Conservation (phyloP, 2,797 vertebrate genomes). For the Ctenosaura bakeri region DNA sequence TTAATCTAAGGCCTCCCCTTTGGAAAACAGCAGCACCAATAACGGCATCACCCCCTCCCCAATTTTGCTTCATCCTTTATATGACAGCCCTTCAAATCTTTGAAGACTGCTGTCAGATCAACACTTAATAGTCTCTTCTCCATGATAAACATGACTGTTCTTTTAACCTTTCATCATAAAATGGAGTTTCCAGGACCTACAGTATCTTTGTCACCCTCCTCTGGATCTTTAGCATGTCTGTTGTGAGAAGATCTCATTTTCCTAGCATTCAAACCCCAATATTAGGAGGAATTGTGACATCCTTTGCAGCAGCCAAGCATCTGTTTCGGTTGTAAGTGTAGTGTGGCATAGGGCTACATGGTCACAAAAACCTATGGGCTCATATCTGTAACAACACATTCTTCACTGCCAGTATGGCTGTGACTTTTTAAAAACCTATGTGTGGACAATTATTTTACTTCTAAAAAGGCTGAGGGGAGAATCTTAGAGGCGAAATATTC, state of each 20-base stretch:
- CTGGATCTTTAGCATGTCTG: not conserved
- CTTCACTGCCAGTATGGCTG: not conserved
- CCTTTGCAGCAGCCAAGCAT: not conserved
- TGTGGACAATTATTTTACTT: not conserved
- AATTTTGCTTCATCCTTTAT: not conserved
- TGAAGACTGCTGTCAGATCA: not conserved
- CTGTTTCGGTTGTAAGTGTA: constrained; percentile 10
- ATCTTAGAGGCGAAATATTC: not conserved
- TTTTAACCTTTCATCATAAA: not conserved
- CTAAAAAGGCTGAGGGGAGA: not conserved
- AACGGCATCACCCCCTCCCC: too few relatives aligned
- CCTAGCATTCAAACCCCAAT: not conserved
- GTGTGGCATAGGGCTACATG: not conserved
- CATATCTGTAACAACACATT: not conserved
- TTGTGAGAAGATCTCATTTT: not conserved
- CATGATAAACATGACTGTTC: not conserved
- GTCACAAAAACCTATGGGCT: not conserved
- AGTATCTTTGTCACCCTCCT: not conserved
- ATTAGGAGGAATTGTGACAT: constrained; percentile 11
- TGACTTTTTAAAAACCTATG: not conserved
- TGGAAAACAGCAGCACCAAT: not conserved
- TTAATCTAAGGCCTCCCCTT: not conserved
- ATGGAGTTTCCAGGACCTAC: not conserved
- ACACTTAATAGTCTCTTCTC: not conserved
- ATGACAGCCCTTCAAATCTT: not conserved